Percentiles rank a stretch among this genome's conserved stretches.
Conservation (phyloP, 2,113 vertebrate species). For the Heloderma charlesbogerti region DNA sequence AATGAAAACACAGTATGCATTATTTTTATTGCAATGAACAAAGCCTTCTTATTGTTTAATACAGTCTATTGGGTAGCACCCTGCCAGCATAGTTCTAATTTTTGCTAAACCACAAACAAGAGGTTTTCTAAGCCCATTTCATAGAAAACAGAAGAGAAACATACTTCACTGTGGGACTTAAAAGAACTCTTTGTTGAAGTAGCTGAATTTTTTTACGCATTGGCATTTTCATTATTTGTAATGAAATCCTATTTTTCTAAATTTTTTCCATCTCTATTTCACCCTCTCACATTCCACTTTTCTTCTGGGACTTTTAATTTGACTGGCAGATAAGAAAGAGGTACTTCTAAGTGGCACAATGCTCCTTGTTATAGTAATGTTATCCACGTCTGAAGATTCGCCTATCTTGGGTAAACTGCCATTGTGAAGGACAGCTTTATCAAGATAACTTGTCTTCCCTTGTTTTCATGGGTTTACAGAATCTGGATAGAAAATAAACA, state of each 20-base stretch:
- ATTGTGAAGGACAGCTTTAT: slow-evolving; percentile 22
- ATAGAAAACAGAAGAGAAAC: slow-evolving; percentile 55
- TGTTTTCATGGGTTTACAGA: slow-evolving; percentile 37
- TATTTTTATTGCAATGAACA: slow-evolving; percentile 62
- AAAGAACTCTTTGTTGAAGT: slow-evolving; percentile 49
- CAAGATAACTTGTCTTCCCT: neutral
- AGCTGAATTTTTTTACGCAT: slow-evolving; percentile 27
- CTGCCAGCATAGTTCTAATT: slow-evolving; percentile 64
- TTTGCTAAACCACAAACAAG: slow-evolving; percentile 67
- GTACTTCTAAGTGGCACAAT: neutral
- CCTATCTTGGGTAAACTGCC: neutral
- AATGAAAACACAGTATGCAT: slow-evolving; percentile 59
- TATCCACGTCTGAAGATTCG: slow-evolving; percentile 17
- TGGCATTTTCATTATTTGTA: slow-evolving; percentile 9
- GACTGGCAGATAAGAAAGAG: neutral
- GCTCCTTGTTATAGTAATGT: slow-evolving; percentile 18
- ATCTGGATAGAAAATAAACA: slow-evolving; percentile 31
- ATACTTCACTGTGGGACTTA: slow-evolving; percentile 50
- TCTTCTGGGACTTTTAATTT: slow-evolving; percentile 1
- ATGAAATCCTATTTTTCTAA: slow-evolving; percentile 2
- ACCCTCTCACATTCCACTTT: slow-evolving; percentile 13
- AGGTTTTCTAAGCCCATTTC: slow-evolving; percentile 48
- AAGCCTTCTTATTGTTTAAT: slow-evolving; percentile 64
- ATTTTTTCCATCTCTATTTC: neutral
- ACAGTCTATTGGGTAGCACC: slow-evolving; percentile 39